Percentiles rank a stretch among this genome's conserved stretches.
Evolutionary conservation across 2,797 vertebrate genomes (phyloP).

Genomic region (Notolabrus celidotus): DNA sequence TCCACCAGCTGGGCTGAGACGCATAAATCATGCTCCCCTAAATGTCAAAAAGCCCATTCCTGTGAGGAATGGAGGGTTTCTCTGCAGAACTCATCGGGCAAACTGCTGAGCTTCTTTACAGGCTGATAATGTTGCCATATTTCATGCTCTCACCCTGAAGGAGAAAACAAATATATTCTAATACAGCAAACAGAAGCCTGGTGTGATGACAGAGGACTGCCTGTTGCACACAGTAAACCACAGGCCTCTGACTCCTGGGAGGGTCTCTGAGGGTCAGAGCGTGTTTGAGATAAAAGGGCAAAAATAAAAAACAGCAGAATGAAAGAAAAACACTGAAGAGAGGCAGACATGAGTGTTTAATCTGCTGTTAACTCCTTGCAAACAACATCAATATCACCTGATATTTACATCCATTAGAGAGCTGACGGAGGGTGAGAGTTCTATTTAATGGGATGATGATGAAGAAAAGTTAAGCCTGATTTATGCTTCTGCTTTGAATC

Average conservation of each 20-base stretch:
- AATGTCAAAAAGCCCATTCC: constrained; percentile 33
- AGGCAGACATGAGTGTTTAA: not conserved
- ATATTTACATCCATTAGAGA: not conserved
- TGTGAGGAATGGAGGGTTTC: constrained; percentile 1
- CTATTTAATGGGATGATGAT: not conserved
- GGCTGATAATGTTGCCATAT: not conserved
- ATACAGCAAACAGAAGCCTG: not conserved
- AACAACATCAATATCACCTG: not conserved
- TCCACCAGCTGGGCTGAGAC: constrained; percentile 16
- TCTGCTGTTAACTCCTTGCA: no score
- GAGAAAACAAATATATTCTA: constrained; percentile 1
- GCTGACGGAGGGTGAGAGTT: not conserved
- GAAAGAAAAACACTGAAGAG: not conserved
- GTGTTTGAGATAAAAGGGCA: not conserved
- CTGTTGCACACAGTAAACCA: not conserved
- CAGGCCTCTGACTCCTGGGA: not conserved
- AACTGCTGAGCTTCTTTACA: not conserved
- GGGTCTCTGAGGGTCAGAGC: not conserved
- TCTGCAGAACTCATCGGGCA: not conserved
- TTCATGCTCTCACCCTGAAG: constrained; percentile 13
- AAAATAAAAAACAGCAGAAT: not conserved
- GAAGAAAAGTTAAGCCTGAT: not conserved
- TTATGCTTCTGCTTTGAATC: no score
- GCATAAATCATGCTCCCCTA: constrained; percentile 26
- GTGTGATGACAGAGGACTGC: not conserved